Conservation (phyloP, 2,888 invertebrate species). For the Leucozona laternaria region DNA sequence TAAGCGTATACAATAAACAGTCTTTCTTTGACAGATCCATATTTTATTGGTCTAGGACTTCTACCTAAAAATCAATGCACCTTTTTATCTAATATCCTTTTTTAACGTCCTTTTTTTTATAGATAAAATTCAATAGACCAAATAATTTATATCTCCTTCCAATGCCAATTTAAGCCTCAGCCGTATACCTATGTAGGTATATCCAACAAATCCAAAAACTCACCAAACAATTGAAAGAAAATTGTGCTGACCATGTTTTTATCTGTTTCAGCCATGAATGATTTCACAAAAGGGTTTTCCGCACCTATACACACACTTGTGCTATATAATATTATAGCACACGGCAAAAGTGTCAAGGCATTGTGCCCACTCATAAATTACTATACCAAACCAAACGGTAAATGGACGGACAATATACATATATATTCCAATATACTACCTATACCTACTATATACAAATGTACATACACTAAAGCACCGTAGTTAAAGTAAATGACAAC, state of each 20-base stretch:
- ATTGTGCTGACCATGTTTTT: constrained; percentile 74
- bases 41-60: not conserved
- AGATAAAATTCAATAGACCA: constrained; percentile 49
- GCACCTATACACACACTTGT: constrained; percentile 13
- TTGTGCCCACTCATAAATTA: constrained; percentile 74
- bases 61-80: not conserved
- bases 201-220: constrained; percentile 42
- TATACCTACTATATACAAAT: not conserved
- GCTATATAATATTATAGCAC: constrained; percentile 38
- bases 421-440: constrained; percentile 32
- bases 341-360: constrained; percentile 71
- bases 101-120: constrained; percentile 37
- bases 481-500: constrained; percentile 73
- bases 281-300: constrained; percentile 67
- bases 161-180: constrained; percentile 23
- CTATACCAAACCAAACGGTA: constrained; percentile 62
- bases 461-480: not conserved
- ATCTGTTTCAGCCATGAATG: constrained; percentile 74
- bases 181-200: not conserved
- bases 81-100: constrained; percentile 23
- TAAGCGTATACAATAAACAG: no score
- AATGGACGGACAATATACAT: constrained; percentile 31
- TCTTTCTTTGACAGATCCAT: not conserved
- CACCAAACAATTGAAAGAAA: constrained; percentile 51
- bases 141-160: constrained; percentile 38